Percentiles rank a stretch among this genome's conserved stretches.
These are phyloP conservation scores for Tragelaphus eurycerus DNA, from an alignment of 2,797 vertebrate species.

Conservation along the genomic window DNA sequence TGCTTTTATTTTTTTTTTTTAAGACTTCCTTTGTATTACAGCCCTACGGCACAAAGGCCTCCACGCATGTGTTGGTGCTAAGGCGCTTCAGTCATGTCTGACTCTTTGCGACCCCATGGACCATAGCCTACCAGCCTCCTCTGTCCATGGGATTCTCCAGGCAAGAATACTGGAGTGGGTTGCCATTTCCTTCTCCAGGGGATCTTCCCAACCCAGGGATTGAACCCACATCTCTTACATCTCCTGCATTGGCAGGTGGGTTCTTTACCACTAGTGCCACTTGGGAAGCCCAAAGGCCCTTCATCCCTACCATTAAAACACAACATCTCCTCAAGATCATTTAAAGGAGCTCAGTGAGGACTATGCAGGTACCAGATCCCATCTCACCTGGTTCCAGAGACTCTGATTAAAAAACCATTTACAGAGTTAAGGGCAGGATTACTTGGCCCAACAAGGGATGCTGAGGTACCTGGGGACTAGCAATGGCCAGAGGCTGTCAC, in stretches of 20 bases:
- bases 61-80: fast-evolving
- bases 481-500: neutral
- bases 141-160: neutral
- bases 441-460: neutral
- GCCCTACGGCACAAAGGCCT: neutral
- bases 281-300: neutral
- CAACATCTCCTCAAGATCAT: neutral
- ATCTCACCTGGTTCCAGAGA: neutral
- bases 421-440: neutral
- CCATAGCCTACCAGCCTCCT: neutral
- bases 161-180: neutral
- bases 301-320: neutral
- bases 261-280: neutral
- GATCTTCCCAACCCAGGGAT: neutral
- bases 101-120: neutral
- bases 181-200: neutral
- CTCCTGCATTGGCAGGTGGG: neutral
- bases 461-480: neutral
- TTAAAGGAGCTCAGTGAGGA: neutral
- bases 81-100: neutral
- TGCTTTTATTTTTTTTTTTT: neutral
- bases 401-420: neutral
- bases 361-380: neutral
- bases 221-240: neutral
- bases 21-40: neutral